These are phyloP conservation scores for Neomicropteryx cornuta DNA, from an alignment of 1,140 invertebrate genomes.

Conservation along the genomic window DNA sequence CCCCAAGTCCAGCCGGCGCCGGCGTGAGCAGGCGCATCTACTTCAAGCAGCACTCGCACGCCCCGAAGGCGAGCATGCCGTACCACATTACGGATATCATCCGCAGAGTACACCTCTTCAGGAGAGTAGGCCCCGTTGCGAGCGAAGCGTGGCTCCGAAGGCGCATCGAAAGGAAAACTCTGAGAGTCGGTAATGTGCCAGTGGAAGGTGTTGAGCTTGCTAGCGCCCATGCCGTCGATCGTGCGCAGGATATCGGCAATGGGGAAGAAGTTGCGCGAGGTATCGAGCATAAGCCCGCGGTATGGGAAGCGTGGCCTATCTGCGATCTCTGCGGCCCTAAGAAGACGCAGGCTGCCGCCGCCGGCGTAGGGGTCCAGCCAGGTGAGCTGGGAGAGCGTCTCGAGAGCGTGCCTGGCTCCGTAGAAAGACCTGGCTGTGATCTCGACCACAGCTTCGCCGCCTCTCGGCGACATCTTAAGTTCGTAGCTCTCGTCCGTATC, in stretches of 20 bases:
- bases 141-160: slow-evolving; percentile 56
- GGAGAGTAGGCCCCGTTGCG: slow-evolving; percentile 65
- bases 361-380: slow-evolving; percentile 58
- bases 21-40: slow-evolving; percentile 74
- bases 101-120: slow-evolving; percentile 52
- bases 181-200: slow-evolving; percentile 80
- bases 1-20: slow-evolving; percentile 75
- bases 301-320: slow-evolving; percentile 51
- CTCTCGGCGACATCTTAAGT: slow-evolving; percentile 42
- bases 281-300: slow-evolving; percentile 66
- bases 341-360: slow-evolving; percentile 41
- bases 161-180: slow-evolving; percentile 65
- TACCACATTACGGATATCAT: slow-evolving; percentile 54
- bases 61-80: slow-evolving; percentile 55
- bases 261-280: slow-evolving; percentile 64
- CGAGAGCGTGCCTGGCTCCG: slow-evolving; percentile 66
- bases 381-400: slow-evolving; percentile 68
- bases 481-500: slow-evolving; percentile 67
- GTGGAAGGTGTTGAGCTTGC: slow-evolving; percentile 77
- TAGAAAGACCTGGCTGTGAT: slow-evolving; percentile 61
- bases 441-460: slow-evolving; percentile 42
- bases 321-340: slow-evolving; percentile 45
- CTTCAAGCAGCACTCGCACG: slow-evolving; percentile 58
- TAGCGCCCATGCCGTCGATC: slow-evolving; percentile 63
- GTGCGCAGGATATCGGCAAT: slow-evolving; percentile 56